Evolutionary conservation across 2,888 invertebrate species (phyloP).

Genomic region (Rhaphigaster nebulosa): DNA sequence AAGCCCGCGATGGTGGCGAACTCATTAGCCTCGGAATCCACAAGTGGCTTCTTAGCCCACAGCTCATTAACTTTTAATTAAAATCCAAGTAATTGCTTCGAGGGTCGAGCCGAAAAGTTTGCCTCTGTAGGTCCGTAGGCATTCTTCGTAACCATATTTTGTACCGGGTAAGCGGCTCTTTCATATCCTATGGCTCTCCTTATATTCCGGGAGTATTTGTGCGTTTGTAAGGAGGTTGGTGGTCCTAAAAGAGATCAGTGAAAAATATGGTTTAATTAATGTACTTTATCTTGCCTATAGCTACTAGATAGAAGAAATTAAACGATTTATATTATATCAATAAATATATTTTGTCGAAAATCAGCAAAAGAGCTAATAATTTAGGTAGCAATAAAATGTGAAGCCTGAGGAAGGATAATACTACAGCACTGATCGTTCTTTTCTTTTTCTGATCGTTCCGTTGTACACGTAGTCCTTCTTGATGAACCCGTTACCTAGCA

Average conservation of each 20-base stretch:
- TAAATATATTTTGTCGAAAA: too few relatives aligned
- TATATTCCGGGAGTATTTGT: background rate
- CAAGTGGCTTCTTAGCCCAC: conserved; percentile 42
- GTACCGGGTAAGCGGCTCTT: background rate
- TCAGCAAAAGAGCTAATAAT: too few relatives aligned
- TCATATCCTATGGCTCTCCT: background rate
- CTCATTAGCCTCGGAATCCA: conserved; percentile 44
- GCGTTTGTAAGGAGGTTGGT: background rate
- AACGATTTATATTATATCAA: too few relatives aligned
- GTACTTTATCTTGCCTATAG: background rate
- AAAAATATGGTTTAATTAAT: background rate
- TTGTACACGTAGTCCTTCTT: too few relatives aligned
- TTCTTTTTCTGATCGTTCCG: too few relatives aligned
- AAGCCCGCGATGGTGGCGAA: background rate
- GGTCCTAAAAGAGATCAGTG: background rate
- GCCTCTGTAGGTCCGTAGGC: background rate
- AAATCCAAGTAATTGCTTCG: conserved; percentile 45
- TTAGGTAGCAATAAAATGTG: too few relatives aligned
- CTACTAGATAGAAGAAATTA: background rate
- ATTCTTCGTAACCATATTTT: conserved; percentile 14
- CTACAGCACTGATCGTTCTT: too few relatives aligned
- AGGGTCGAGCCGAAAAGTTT: background rate
- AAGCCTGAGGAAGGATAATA: too few relatives aligned
- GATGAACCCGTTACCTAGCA: too few relatives aligned
- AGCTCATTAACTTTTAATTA: conserved; percentile 50